A percentile compares a stretch with the other conserved stretches of the same genome.
Evolutionary conservation across 2,888 invertebrate species (phyloP).

Genomic region (Sarcophaga subvicina): DNA sequence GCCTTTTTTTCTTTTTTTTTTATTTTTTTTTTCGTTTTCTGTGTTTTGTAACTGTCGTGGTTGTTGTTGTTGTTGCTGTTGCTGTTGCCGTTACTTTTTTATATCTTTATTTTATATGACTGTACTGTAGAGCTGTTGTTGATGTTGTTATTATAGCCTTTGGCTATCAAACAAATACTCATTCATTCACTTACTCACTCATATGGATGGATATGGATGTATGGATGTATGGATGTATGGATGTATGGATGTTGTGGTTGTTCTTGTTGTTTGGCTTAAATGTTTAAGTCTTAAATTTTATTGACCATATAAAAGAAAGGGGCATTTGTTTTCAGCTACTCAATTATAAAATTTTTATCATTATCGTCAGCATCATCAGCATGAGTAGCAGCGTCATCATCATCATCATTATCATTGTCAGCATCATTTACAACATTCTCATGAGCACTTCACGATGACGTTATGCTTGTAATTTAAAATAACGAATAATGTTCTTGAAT

Average conservation of each 20-base stretch:
- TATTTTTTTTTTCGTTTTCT: slow-evolving; percentile 38
- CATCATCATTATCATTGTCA: not conserved
- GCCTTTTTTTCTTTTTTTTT: not conserved
- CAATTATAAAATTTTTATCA: slow-evolving; percentile 41
- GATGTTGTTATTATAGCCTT: not conserved
- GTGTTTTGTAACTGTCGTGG: not conserved
- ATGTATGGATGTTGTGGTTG: no score
- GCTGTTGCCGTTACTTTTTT: slow-evolving; percentile 1
- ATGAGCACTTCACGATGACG: not conserved
- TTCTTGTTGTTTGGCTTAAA: slow-evolving; percentile 1
- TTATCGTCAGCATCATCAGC: not conserved
- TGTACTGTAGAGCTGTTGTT: not conserved
- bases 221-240: not conserved
- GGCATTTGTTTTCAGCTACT: slow-evolving; percentile 35
- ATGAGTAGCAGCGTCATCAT: not conserved
- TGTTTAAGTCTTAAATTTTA: slow-evolving; percentile 39
- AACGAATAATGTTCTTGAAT: not conserved
- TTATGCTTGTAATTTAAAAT: not conserved
- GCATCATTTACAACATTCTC: not conserved
- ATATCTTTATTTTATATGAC: not conserved
- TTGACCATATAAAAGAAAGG: slow-evolving; percentile 55
- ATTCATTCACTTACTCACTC: not conserved
- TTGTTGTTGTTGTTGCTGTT: slow-evolving; percentile 34
- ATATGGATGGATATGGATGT: not conserved
- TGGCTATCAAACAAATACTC: not conserved